Base-by-base conservation (phyloP, 2,113 vertebrate species). In the Calyptomena viridis region DNA sequence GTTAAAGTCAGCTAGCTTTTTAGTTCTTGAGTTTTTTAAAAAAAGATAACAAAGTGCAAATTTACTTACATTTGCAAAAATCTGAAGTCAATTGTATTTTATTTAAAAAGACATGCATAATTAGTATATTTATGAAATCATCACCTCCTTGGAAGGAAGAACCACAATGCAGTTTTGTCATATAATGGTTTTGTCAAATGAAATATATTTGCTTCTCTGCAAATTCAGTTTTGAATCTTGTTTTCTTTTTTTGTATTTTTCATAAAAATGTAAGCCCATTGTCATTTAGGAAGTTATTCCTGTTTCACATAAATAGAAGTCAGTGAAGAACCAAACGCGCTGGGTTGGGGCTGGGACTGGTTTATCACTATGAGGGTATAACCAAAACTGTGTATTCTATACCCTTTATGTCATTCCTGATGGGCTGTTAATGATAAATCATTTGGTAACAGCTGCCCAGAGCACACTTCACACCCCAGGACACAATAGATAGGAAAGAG, bases 31-130 rank as follows among this genome's bases (percentile, higher is more conserved):
- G n/a, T n/a, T n/a, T n/a, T n/a, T n/a, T n/a, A n/a, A n/a, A n/a
- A n/a, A n/a, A n/a, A n/a, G n/a, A n/a, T n/a, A n/a, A n/a, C n/a
- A n/a, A n/a, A n/a, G n/a, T 44, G n/a, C 13, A 94, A 91, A 94
- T 75, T 87, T 92, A 91, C 87, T 96, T 97, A 90, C 64, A 60
- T 27, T 92, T 90, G 31, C 55, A 83, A 58, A 39, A 92, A 76
- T n/a, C 40, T 52, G 72, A 22, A 80, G 44, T 10, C 23, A 89
- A 82, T 87, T 47, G 40, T 33, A 14, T 90, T 92, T 96, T 74
- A 73, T 66, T 94, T 80, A 60, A 87, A 89, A 63, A 53, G 39
- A 93, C 17, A 8, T 67, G 20, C 44, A 56, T 91, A 91, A 84
- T 66, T 76, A 87, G 18, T 79, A 11, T 35, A 31, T 82, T 60